Conservation (phyloP, 1,140 invertebrate species). For the Halotydeus destructor region DNA sequence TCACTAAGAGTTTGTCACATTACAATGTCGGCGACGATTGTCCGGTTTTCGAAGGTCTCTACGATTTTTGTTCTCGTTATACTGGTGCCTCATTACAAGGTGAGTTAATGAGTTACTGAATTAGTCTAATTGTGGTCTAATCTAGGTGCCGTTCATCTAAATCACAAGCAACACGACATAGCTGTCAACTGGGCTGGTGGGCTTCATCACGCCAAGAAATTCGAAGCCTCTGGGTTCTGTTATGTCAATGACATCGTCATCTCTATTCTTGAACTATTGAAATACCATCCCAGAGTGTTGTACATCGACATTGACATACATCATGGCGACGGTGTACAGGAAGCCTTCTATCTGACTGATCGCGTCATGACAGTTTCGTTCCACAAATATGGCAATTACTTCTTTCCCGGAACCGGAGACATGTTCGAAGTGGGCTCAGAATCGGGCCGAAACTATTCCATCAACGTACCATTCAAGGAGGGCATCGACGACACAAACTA, state of each 20-base stretch:
- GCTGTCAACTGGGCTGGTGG: slow-evolving; percentile 99
- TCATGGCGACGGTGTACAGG: slow-evolving; percentile 97
- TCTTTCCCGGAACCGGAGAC: slow-evolving; percentile 75
- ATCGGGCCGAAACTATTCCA: slow-evolving; percentile 77
- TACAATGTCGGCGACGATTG: slow-evolving; percentile 99
- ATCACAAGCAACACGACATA: slow-evolving; percentile 78
- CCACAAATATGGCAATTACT: slow-evolving; percentile 95
- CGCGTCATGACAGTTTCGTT: slow-evolving; percentile 98
- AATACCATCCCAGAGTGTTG: slow-evolving; percentile 80
- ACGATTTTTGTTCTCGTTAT: slow-evolving; percentile 96
- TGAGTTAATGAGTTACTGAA: slow-evolving; percentile 5
- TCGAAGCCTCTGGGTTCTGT: slow-evolving; percentile 80
- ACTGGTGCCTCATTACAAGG: slow-evolving; percentile 80
- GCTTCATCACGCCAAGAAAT: slow-evolving; percentile 97
- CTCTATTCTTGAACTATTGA: slow-evolving; percentile 84
- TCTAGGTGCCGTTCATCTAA: slow-evolving; percentile 61
- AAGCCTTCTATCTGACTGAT: slow-evolving; percentile 96
- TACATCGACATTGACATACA: slow-evolving; percentile 99
- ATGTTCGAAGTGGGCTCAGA: slow-evolving; percentile 94
- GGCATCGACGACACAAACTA: slow-evolving; percentile 77
- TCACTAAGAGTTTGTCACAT: slow-evolving; percentile 71
- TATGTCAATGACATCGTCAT: slow-evolving; percentile 99
- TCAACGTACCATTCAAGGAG: slow-evolving; percentile 89
- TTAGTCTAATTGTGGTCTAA: not conserved
- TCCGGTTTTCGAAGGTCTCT: slow-evolving; percentile 94